These are phyloP conservation scores for Drosophila rufa DNA, from an alignment of 1,140 invertebrate species.

Conservation along the genomic window DNA sequence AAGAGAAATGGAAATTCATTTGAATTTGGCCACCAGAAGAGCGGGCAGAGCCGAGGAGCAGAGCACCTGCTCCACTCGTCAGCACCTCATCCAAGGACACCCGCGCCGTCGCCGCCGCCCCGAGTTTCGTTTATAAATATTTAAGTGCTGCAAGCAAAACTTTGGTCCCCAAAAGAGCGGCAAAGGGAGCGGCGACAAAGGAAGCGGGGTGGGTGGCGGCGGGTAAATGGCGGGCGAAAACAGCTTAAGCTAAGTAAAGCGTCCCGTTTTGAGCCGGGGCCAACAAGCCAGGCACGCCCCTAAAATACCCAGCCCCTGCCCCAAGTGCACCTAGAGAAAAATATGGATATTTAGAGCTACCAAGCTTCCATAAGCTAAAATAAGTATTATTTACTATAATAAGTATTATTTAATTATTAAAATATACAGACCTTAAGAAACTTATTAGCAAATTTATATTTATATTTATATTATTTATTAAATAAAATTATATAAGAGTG, in stretches of 20 bases:
- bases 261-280: conserved; percentile 22
- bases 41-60: neutral
- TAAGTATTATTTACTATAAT: too few species aligned
- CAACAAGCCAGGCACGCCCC: conserved; percentile 33
- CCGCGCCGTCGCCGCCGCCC: neutral
- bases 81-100: conserved; percentile 29
- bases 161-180: conserved; percentile 16
- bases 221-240: conserved; percentile 1
- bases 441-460: too few species aligned
- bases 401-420: too few species aligned
- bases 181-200: neutral
- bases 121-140: conserved; percentile 62
- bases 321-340: neutral
- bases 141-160: conserved; percentile 62
- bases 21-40: conserved; percentile 28
- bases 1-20: conserved; percentile 46
- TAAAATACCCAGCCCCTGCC: neutral
- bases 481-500: too few species aligned
- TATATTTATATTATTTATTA: too few species aligned
- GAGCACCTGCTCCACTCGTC: conserved; percentile 39
- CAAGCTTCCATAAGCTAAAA: too few species aligned
- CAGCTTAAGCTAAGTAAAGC: conserved; percentile 61
- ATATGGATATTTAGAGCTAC: neutral
- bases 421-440: too few species aligned
- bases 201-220: neutral